Evolutionary conservation across 2,888 invertebrate genomes (phyloP), one percentile per base, ranked within the genome.

Genomic region (Lasioglossum figueresi): DNA sequence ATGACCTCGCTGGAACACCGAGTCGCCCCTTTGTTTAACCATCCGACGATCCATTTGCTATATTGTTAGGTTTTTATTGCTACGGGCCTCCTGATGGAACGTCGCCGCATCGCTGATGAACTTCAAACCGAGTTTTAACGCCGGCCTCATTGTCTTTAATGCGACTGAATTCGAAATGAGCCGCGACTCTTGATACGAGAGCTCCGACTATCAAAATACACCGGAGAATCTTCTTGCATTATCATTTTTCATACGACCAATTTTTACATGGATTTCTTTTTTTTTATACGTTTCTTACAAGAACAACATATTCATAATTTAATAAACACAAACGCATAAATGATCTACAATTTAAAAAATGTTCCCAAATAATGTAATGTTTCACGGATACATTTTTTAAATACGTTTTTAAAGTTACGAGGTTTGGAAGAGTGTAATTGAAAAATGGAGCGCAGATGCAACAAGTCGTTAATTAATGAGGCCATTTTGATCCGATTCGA

Each of bases 151-250:
- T 63, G 63, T 73, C 66, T 37, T 34, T 63, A 43, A 79, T 43
- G 71, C 82, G 80, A 80, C 52, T 56, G 80, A 12, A 63, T 63
- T 19, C 31, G 63, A 63, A 63, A 63, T 63, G 63, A 63, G 63
- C 19, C 63, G 31, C 63, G 63, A 63, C 63, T 31, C 63, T 31
- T 63, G 63, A 63, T 63, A 63, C 31, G 6, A 63, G 63, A n/a
- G 56, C 56, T 56, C 12, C 56, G 31, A 8, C 19, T 31, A 63
- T 31, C 27, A 19, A 8, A 31, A 63, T 16, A 63, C 31, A 19
- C 19, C 63, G 16, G 63, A 31, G 63, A 6, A 31, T 63, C 63
- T 63, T 63, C 19, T 31, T 63, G 19, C 31, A 31, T 19, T 19
- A n/a, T 31, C 8, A 19, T 63, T 31, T 31, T 31, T 16, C 5